A percentile compares a stretch with the other conserved stretches of the same genome.
Conservation (phyloP, 2,888 invertebrate genomes). For the Tiliacea aurago region DNA sequence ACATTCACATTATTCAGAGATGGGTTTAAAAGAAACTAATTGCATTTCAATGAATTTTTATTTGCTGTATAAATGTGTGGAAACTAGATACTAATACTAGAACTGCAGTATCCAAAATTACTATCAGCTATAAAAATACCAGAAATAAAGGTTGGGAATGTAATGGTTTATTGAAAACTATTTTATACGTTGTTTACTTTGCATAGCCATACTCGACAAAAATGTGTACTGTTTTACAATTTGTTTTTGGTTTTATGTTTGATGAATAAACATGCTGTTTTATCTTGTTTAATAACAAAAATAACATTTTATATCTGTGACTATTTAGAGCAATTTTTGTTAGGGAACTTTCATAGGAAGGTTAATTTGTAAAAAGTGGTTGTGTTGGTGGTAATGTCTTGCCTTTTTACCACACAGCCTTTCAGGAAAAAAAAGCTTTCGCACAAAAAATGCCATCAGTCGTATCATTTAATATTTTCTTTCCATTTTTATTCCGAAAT, state of each 20-base stretch:
- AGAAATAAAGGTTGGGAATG: background rate
- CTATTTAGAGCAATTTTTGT: background rate
- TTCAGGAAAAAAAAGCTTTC: background rate
- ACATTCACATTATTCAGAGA: background rate
- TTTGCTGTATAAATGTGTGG: background rate
- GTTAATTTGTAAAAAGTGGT: background rate
- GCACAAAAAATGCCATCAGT: background rate
- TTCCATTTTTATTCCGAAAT: constrained; percentile 34
- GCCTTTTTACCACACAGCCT: background rate
- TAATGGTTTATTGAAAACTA: background rate
- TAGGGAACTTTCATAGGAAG: background rate
- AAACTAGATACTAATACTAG: constrained; percentile 13
- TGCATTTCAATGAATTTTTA: background rate
- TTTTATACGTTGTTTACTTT: constrained; percentile 4
- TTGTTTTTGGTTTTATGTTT: background rate
- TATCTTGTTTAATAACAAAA: background rate
- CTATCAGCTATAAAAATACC: constrained; percentile 3
- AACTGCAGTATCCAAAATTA: background rate
- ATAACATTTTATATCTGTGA: background rate
- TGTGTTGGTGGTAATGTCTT: too few species aligned
- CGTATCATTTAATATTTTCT: constrained; percentile 14
- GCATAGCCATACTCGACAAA: background rate
- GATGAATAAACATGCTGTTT: constrained; percentile 1
- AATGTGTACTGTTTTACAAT: too few species aligned
- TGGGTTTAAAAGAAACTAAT: background rate